Percentiles rank a stretch among this genome's conserved stretches.
These are phyloP conservation scores for Cynoglossus semilaevis DNA, from an alignment of 2,113 vertebrate species.

Conservation along the genomic window DNA sequence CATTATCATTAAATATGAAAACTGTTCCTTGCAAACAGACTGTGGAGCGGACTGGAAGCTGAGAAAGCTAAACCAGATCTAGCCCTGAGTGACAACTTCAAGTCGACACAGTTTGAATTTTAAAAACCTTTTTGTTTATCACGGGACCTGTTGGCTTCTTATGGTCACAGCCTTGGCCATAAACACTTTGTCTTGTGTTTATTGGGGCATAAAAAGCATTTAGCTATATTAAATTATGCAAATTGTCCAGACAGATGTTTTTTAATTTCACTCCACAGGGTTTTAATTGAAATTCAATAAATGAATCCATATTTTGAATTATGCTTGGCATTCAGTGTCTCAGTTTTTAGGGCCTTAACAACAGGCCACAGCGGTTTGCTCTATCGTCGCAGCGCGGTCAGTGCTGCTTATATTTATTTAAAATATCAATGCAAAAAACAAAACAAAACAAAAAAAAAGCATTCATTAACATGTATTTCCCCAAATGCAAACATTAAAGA, in stretches of 20 bases:
- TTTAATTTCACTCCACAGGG: slow-evolving; percentile 64
- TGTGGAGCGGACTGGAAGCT: too few species aligned
- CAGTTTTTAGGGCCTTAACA: slow-evolving; percentile 20
- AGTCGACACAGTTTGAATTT: neutral
- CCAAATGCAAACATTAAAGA: slow-evolving; percentile 23
- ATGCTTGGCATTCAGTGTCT: slow-evolving; percentile 42
- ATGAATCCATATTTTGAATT: slow-evolving; percentile 58
- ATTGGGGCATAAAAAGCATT: slow-evolving; percentile 54
- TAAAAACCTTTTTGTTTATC: slow-evolving; percentile 1
- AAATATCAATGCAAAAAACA: slow-evolving; percentile 12
- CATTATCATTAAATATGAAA: too few species aligned
- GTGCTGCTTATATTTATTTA: slow-evolving; percentile 18
- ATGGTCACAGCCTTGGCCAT: slow-evolving; percentile 32
- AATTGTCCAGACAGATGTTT: slow-evolving; percentile 63
- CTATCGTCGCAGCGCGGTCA: neutral
- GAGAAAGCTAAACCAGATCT: neutral
- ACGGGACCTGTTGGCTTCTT: neutral
- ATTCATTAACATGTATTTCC: slow-evolving; percentile 30
- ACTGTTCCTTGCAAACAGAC: neutral
- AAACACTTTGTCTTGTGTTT: slow-evolving; percentile 52
- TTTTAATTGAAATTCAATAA: slow-evolving; percentile 65
- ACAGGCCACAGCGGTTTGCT: neutral
- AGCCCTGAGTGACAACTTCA: slow-evolving; percentile 3
- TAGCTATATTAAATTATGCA: slow-evolving; percentile 69
- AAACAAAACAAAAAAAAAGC: too few species aligned